A percentile compares a stretch with the other conserved stretches of the same genome.
Evolutionary conservation across 2,888 invertebrate species (phyloP).

Genomic region (Neelides folsomi): DNA sequence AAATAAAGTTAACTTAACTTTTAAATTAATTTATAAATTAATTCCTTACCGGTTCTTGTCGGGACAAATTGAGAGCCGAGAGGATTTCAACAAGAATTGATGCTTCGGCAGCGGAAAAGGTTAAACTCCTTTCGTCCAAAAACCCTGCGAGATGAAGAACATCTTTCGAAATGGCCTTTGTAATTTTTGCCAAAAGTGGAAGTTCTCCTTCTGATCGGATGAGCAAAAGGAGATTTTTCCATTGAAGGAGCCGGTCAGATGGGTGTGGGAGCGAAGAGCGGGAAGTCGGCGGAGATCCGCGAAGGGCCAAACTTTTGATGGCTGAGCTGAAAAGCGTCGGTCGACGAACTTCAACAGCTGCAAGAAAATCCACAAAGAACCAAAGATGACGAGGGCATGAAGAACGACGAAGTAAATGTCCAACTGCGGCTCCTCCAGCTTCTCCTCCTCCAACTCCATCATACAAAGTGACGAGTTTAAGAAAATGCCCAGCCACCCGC

Average conservation of each 20-base stretch:
- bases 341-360: constrained; percentile 22
- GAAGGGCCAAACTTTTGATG: constrained; percentile 15
- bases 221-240: constrained; percentile 25
- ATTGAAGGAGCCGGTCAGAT: constrained; percentile 11
- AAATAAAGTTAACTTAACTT: too few relatives aligned
- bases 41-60: too few relatives aligned
- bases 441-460: constrained; percentile 22
- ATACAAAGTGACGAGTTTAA: constrained; percentile 23
- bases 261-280: background rate
- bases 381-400: constrained; percentile 24
- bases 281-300: background rate
- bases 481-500: constrained; percentile 17
- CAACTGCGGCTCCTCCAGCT: constrained; percentile 21
- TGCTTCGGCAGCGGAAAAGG: constrained; percentile 21
- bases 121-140: constrained; percentile 17
- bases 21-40: too few relatives aligned
- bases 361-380: constrained; percentile 21
- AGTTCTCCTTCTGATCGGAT: constrained; percentile 18
- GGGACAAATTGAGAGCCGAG: background rate
- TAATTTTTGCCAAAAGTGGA: constrained; percentile 13
- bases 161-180: constrained; percentile 20
- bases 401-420: constrained; percentile 17
- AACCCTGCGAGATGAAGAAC: constrained; percentile 15
- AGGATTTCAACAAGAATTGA: constrained; percentile 23
- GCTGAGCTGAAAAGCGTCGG: constrained; percentile 18